Base-by-base conservation (phyloP, 2,113 vertebrate genomes). In the Ceyx margarethae region DNA sequence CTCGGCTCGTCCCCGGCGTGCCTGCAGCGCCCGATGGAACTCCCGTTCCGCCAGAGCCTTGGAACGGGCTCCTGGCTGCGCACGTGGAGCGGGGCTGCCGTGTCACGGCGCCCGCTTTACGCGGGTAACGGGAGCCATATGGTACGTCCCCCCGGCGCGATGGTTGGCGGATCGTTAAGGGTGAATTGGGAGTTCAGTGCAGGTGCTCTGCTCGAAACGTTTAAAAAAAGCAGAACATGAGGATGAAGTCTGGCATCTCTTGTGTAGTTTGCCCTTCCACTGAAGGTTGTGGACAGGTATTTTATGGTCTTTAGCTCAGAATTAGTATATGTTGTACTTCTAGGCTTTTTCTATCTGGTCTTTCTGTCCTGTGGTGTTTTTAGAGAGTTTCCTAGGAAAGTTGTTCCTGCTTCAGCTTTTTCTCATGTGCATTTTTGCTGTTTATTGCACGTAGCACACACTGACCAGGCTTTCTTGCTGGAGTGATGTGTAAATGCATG, bases 1-100 rank as follows among this genome's bases (percentile, higher is more conserved):
- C 28, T 4, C 37, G 31, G 42, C 75, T 54, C 28, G 21, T 28
- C 65, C 67, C 51, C 1, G 1, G 37, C 21, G 67, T 0, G 3
- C 25, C 80, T 72, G 61, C 76, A 62, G 66, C 0, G 0, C 15
- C 73, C 23, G 4, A 11, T 8, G 5, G 14, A 25, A 80, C 61
- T 60, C 78, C 71, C 17, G 0, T 35, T 48, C 57, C 0, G 0
- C 60, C 74, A 53, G 62, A 7, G 37, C 48, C 62, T 28, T 9
- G 42, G 13, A 25, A 1, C 33, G 35, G 42, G 33, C 65, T 84
- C 6, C 6, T 28, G 54, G 4, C 61, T 57, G 86, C 54, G 54
- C 13, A 2, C 1, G 0, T 15, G 56, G 71, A 83, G 83, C 87
- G 3, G 71, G 21, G 29, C 67, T 81, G 58, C 71, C 7, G 3